Evolutionary conservation across 1,140 invertebrate species (phyloP), one percentile per base, ranked within the genome.

Genomic region (Nilaparvata lugens): DNA sequence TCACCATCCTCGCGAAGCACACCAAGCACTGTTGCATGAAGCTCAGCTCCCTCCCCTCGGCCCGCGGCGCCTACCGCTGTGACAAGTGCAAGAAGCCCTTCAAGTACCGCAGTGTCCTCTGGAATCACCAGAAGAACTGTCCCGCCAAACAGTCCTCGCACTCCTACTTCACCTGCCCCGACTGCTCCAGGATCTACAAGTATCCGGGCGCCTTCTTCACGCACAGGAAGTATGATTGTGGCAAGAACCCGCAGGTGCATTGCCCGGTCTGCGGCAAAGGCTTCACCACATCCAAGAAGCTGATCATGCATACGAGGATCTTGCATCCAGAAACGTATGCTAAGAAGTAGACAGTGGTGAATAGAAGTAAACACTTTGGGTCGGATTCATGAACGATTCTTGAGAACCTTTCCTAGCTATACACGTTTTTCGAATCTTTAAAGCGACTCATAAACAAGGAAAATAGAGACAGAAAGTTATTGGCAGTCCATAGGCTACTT

Each of bases 171-270:
- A 14, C 13, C 2, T 88, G 84, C 71, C 78, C 84, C n/a, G 83
- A 86, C 62, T 90, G 88, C 73, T 86, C 85, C 53, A 79, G 87
- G 52, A 80, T 85, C 38, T 90, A 90, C 75, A 89, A 89, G 71
- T 78, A 89, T 57, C 88, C 83, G 69, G 82, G 83, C 18, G 78
- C 78, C 19, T 54, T 73, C 28, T 65, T 75, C 76, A 24, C 76
- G 4, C 60, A 65, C 35, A 31, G 58, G 14, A 68, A 65, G 45
- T 60, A 54, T 18, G 65, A 68, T 23, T 68, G 66, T 35, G 66
- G 66, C 16, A 60, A 66, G 70, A 78, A 81, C 58, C 82, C 83
- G 19, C 79, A 82, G 70, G 84, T 83, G 73, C 55, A 58, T 11
- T 68, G 64, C 54, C 38, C 48, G 3, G 11, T 52, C 1, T 66